Conservation (phyloP, 2,888 invertebrate species). For the Junonia oenone region DNA sequence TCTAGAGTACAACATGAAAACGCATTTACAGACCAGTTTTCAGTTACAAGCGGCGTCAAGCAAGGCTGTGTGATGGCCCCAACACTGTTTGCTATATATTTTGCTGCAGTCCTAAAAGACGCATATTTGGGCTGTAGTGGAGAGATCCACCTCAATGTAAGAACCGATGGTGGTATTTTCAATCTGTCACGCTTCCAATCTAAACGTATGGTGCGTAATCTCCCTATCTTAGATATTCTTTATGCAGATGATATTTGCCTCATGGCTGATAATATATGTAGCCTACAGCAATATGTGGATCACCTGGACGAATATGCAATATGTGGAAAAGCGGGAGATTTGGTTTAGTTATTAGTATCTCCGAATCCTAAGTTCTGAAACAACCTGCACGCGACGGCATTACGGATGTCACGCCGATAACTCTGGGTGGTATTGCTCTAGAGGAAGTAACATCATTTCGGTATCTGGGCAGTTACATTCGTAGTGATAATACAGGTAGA, state of each 20-base stretch:
- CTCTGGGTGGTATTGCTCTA: not conserved
- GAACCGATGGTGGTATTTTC: constrained; percentile 16
- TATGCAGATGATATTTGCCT: not conserved
- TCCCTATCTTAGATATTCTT: not conserved
- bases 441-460: not conserved
- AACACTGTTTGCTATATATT: constrained; percentile 22
- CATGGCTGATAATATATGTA: not conserved
- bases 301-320: too few relatives aligned
- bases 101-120: constrained; percentile 20
- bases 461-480: not conserved
- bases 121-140: constrained; percentile 1
- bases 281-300: not conserved
- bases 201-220: not conserved
- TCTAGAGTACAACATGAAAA: too few relatives aligned
- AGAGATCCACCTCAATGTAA: constrained; percentile 1
- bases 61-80: constrained; percentile 23
- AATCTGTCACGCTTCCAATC: constrained; percentile 4
- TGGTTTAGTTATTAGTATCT: not conserved
- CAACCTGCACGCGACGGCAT: not conserved
- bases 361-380: not conserved
- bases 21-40: too few relatives aligned
- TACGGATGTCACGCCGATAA: not conserved
- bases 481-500: not conserved
- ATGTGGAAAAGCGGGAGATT: too few relatives aligned
- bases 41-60: constrained; percentile 2